These are phyloP conservation scores for Scomber colias DNA, from an alignment of 2,113 vertebrate species.

Conservation along the genomic window DNA sequence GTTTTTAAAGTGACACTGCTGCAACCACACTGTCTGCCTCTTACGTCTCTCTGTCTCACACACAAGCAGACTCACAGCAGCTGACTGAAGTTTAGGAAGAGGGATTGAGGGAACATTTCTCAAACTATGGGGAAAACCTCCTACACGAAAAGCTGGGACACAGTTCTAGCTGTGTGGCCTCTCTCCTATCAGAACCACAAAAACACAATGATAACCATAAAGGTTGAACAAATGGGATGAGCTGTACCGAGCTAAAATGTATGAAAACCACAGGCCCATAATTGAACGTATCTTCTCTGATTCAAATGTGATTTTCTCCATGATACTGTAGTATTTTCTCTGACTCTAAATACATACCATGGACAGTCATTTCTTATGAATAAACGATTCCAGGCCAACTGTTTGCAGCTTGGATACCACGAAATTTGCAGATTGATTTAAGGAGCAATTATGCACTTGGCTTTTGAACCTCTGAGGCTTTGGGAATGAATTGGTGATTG, in stretches of 20 bases:
- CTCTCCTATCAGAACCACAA: conserved; percentile 63
- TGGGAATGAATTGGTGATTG: conserved; percentile 77
- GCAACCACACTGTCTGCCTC: conserved; percentile 39
- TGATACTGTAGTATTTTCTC: conserved; percentile 56
- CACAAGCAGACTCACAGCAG: conserved; percentile 43
- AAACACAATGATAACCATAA: conserved; percentile 58
- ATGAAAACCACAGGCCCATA: conserved; percentile 65
- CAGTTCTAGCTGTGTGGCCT: conserved; percentile 70
- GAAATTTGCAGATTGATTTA: conserved; percentile 84
- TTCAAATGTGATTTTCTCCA: conserved; percentile 55
- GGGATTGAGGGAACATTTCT: conserved; percentile 12
- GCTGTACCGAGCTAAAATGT: conserved; percentile 55
- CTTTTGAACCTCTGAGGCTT: conserved; percentile 83
- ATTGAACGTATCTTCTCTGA: conserved; percentile 64
- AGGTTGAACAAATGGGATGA: conserved; percentile 61
- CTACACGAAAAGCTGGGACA: conserved; percentile 26
- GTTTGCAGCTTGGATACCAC: conserved; percentile 76
- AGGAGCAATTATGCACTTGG: conserved; percentile 85
- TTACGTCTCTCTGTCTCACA: conserved; percentile 37
- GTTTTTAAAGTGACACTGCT: conserved; percentile 67
- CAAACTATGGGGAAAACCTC: conserved; percentile 28
- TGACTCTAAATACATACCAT: conserved; percentile 55
- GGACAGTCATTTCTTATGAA: conserved; percentile 52
- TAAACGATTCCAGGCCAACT: conserved; percentile 72
- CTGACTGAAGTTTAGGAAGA: conserved; percentile 51